Evolutionary conservation across 2,113 vertebrate species (phyloP), one percentile per base, ranked within the genome.

Genomic region (Capreolus pygargus): DNA sequence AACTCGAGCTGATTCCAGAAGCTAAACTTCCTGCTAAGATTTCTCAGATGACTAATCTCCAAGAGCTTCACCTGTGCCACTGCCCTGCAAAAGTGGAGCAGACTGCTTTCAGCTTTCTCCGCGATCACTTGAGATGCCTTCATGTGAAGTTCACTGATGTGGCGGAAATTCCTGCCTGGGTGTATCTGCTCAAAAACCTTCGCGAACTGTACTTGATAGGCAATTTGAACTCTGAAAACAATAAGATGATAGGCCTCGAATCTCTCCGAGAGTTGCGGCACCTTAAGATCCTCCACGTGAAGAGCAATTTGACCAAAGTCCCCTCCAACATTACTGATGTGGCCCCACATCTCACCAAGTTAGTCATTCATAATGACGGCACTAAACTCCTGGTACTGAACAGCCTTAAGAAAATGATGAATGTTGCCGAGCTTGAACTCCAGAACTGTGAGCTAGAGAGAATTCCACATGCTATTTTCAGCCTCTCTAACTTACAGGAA

Each of bases 81-180:
- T 99, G 99, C 97, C 99, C 99, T 6, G 99, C 99, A 0, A 99
- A 99, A 98, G 99, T 99, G 0, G 99, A 99, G 97, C 99, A 99
- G 98, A 99, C 99, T 11, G 99, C 99, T 83, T 99, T 99, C 97
- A 99, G 99, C 98, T 99, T 99, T 92, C 99, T 99, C 54, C 99
- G 99, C 3, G 99, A 99, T 98, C 99, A 99, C 99, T 99, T 99
- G 98, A 99, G 99, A 98, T 99, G 99, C 99, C 99, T 99, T 99
- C 99, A 99, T 21, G 99, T 99, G 97, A 99, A 99, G 98, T 99
- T 99, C 99, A 99, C 99, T 5, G 99, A 99, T 23, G 99, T 99
- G 33, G 99, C 99, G 67, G 99, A 99, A 98, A 99, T 99, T 95
- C 99, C 99, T 33, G 99, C 99, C 45, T 99, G 99, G 99, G 99